Evolutionary conservation across 2,113 vertebrate species (phyloP).

Genomic region (Callocephalon fimbriatum): DNA sequence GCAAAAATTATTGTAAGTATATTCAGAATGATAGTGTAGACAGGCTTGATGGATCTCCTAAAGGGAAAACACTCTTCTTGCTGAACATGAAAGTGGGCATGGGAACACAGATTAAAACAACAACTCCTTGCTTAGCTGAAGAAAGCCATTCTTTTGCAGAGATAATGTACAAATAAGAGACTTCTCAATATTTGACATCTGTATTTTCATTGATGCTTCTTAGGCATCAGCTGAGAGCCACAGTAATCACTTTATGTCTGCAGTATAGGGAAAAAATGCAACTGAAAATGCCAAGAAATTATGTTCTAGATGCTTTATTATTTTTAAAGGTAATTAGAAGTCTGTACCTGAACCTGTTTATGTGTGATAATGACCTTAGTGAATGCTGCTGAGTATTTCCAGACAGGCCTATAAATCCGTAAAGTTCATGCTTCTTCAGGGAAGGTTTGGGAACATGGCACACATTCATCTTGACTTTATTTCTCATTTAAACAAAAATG

Average conservation of each 20-base stretch:
- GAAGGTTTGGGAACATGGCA: background rate
- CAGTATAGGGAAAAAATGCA: background rate
- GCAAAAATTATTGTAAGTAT: background rate
- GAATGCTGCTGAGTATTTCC: background rate
- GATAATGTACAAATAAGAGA: background rate
- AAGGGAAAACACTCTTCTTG: background rate
- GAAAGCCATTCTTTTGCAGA: background rate
- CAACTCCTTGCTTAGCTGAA: background rate
- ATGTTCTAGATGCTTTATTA: background rate
- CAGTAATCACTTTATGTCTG: background rate
- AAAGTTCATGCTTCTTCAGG: background rate
- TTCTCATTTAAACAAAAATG: background rate
- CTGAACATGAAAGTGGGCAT: background rate
- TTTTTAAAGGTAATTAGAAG: constrained; percentile 8
- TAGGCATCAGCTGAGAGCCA: background rate
- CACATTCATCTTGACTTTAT: background rate
- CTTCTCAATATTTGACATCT: background rate
- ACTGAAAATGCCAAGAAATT: background rate
- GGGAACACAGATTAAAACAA: background rate
- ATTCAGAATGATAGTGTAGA: background rate
- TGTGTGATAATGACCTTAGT: background rate
- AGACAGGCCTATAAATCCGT: background rate
- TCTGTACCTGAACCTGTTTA: background rate
- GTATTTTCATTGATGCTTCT: background rate
- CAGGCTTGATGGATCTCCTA: background rate